A percentile compares a stretch with the other conserved stretches of the same genome.
These are phyloP conservation scores for Phoronis australis DNA, from an alignment of 2,888 invertebrate genomes.

Conservation along the genomic window DNA sequence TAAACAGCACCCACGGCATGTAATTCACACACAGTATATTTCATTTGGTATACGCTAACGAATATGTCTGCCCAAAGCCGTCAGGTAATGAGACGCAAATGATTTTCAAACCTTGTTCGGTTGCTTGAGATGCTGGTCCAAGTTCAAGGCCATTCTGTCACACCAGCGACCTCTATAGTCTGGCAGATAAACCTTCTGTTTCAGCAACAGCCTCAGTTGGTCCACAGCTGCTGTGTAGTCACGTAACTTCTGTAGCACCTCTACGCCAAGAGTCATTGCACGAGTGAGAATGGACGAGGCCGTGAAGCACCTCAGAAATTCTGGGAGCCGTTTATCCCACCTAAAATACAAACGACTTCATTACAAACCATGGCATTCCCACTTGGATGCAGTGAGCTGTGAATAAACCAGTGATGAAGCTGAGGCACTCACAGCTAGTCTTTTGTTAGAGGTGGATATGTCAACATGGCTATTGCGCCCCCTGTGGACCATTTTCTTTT, in stretches of 20 bases:
- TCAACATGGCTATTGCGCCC: too few species aligned
- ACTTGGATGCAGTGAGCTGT: too few species aligned
- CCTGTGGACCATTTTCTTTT: too few species aligned
- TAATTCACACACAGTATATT: too few species aligned
- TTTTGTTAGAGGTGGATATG: too few species aligned
- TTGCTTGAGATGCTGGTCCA: constrained; percentile 58
- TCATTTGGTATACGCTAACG: too few species aligned
- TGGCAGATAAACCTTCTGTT: constrained; percentile 53
- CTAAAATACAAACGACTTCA: constrained; percentile 18
- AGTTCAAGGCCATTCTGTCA: constrained; percentile 62
- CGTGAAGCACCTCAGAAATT: constrained; percentile 61
- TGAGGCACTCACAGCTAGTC: too few species aligned
- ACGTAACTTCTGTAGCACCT: constrained; percentile 54
- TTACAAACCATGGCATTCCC: too few species aligned
- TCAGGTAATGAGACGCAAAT: too few species aligned
- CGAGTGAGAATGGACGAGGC: constrained; percentile 56
- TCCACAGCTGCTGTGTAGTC: constrained; percentile 56
- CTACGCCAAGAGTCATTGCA: constrained; percentile 53
- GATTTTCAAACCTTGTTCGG: constrained; percentile 50
- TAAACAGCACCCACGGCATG: too few species aligned
- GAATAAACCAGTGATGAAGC: too few species aligned
- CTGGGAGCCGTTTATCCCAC: constrained; percentile 50
- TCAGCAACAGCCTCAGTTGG: constrained; percentile 57
- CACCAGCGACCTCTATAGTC: constrained; percentile 57
- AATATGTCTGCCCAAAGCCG: too few species aligned